These are phyloP conservation scores for Temnothorax unifasciatus DNA, from an alignment of 2,888 invertebrate species.

Conservation along the genomic window DNA sequence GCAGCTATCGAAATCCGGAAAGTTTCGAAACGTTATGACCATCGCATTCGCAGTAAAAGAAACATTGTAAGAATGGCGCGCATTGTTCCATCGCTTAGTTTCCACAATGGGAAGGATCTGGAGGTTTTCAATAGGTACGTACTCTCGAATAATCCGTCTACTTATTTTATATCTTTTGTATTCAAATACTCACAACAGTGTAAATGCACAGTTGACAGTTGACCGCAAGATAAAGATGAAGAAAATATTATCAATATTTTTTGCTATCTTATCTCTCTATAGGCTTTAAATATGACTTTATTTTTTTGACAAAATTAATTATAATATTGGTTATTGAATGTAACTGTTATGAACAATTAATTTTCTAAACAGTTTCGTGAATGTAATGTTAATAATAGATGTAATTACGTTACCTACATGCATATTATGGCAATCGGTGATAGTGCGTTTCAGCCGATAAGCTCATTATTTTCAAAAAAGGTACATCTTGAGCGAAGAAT, in stretches of 20 bases:
- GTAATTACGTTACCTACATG: neutral
- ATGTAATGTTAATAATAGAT: conserved; percentile 2
- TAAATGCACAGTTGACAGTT: conserved; percentile 20
- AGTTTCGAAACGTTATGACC: conserved; percentile 52
- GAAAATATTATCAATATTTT: conserved; percentile 34
- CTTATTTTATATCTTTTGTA: conserved; percentile 56
- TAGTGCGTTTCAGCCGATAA: neutral
- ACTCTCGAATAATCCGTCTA: conserved; percentile 60
- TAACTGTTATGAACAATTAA: neutral
- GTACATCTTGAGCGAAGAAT: neutral
- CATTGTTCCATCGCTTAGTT: conserved; percentile 76
- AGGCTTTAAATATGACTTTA: neutral
- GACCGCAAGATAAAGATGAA: conserved; percentile 36
- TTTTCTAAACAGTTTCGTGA: neutral
- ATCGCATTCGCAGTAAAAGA: conserved; percentile 66
- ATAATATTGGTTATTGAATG: neutral
- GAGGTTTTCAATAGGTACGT: conserved; percentile 59
- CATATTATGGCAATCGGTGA: neutral
- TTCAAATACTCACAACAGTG: conserved; percentile 42
- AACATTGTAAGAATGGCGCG: conserved; percentile 72
- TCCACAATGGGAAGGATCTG: conserved; percentile 59
- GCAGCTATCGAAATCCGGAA: conserved; percentile 36
- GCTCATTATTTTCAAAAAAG: conserved; percentile 2
- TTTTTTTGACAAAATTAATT: conserved; percentile 10
- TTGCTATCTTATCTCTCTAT: conserved; percentile 52